Evolutionary conservation across 1,140 invertebrate species (phyloP), one percentile per base, ranked within the genome.

Genomic region (Aleiodes sp.): DNA sequence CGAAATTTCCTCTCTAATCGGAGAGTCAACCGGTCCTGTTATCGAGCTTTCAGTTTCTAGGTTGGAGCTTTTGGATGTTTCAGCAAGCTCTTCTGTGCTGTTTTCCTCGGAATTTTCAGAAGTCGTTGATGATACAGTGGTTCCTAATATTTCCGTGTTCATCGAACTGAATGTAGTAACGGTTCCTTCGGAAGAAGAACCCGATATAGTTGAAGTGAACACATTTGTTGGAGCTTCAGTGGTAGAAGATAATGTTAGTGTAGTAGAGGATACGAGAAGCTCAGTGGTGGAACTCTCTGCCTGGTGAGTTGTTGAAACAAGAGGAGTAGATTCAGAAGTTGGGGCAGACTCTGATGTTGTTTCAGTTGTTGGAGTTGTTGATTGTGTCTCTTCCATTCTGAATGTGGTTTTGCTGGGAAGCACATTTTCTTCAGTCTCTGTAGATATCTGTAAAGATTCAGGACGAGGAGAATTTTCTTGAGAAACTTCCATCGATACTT

Each of bases 401-500:
- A n/a, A n/a, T n/a, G n/a, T n/a, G n/a, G n/a, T n/a, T n/a, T n/a
- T n/a, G n/a, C n/a, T n/a, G n/a, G n/a, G n/a, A n/a, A n/a, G n/a
- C n/a, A n/a, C n/a, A n/a, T n/a, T 67, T 31, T 24, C 52, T 28
- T 57, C 29, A 57, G 46, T 67, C 7, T 31, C 65, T 21, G 43
- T 28, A 21, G 46, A 41, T 4, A 21, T 64, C 26, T 41, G 19
- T 64, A 4, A 39, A 12, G 16, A 19, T 12, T 16, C 62, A n/a
- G 62, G 16, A n/a, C n/a, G n/a, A n/a, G n/a, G n/a, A n/a, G n/a
- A n/a, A n/a, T n/a, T n/a, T n/a, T n/a, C n/a, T n/a, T n/a, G n/a
- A n/a, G n/a, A n/a, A n/a, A n/a, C n/a, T n/a, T n/a, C n/a, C n/a
- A n/a, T n/a, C n/a, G n/a, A n/a, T n/a, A n/a, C n/a, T n/a, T n/a